A percentile compares a stretch with the other conserved stretches of the same genome.
These are phyloP conservation scores for Notospermus geniculatus DNA, from an alignment of 1,140 invertebrate genomes.

Conservation along the genomic window DNA sequence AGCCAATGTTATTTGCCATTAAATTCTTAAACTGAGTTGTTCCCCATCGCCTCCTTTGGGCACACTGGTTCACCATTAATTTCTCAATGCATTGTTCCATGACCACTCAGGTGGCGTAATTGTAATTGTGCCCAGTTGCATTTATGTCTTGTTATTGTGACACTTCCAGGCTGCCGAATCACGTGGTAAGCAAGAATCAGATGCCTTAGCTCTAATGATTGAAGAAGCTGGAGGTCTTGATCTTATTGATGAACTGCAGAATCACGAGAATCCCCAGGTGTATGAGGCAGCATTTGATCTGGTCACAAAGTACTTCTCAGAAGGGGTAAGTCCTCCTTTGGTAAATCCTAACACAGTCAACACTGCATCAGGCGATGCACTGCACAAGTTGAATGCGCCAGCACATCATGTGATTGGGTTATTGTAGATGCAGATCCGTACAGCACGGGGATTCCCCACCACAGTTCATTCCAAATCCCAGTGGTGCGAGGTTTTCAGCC, in stretches of 20 bases:
- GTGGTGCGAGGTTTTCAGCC: no score
- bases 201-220: slow-evolving; percentile 39
- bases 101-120: no score
- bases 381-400: no score
- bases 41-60: no score
- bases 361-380: no score
- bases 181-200: slow-evolving; percentile 33
- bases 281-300: slow-evolving; percentile 96
- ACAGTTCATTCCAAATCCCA: no score
- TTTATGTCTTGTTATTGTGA: slow-evolving; percentile 12
- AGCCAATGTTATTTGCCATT: no score
- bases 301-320: slow-evolving; percentile 86
- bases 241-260: slow-evolving; percentile 96
- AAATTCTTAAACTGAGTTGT: no score
- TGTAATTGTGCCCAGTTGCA: no score
- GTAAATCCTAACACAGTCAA: neutral
- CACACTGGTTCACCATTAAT: no score
- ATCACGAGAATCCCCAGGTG: slow-evolving; percentile 93
- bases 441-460: no score
- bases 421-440: neutral
- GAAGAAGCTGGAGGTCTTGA: slow-evolving; percentile 71
- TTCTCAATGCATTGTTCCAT: no score
- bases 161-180: slow-evolving; percentile 50
- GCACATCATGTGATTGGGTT: neutral
- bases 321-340: slow-evolving; percentile 33